These are phyloP conservation scores for Micromussa lordhowensis DNA, from an alignment of 92 coral and sea anemone species.

Conservation along the genomic window DNA sequence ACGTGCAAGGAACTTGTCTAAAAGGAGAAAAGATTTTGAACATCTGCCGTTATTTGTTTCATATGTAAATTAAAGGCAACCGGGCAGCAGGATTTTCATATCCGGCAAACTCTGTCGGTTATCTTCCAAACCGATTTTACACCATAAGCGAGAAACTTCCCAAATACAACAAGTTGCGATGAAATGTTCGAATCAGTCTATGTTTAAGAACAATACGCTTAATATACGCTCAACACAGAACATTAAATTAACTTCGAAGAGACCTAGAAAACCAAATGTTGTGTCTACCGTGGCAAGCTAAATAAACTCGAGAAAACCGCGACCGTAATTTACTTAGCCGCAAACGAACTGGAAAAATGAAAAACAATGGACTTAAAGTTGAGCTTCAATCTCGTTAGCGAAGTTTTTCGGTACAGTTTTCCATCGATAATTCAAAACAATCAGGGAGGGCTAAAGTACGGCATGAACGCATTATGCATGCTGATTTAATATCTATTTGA, in stretches of 20 bases:
- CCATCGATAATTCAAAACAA: slow-evolving; percentile 11
- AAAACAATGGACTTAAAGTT: neutral
- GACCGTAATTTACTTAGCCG: neutral
- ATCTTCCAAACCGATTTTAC: neutral
- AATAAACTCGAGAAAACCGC: neutral
- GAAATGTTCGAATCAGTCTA: neutral
- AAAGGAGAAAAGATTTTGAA: neutral
- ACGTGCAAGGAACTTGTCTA: neutral
- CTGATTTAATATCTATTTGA: neutral
- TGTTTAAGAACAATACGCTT: neutral
- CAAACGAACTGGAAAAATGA: neutral
- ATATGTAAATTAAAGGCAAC: slow-evolving; percentile 29
- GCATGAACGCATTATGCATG: slow-evolving; percentile 17
- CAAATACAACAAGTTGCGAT: neutral
- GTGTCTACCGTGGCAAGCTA: neutral
- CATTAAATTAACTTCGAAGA: neutral
- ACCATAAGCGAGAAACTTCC: neutral
- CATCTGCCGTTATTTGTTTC: slow-evolving; percentile 30
- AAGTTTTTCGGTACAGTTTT: neutral
- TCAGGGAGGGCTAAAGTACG: neutral
- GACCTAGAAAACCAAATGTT: neutral
- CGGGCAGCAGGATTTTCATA: neutral
- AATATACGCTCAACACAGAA: neutral
- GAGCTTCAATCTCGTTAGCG: neutral
- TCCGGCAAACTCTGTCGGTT: neutral